Evolutionary conservation across 1,140 invertebrate genomes (phyloP), one percentile per base, ranked within the genome.

Genomic region (Drosophila eugracilis): DNA sequence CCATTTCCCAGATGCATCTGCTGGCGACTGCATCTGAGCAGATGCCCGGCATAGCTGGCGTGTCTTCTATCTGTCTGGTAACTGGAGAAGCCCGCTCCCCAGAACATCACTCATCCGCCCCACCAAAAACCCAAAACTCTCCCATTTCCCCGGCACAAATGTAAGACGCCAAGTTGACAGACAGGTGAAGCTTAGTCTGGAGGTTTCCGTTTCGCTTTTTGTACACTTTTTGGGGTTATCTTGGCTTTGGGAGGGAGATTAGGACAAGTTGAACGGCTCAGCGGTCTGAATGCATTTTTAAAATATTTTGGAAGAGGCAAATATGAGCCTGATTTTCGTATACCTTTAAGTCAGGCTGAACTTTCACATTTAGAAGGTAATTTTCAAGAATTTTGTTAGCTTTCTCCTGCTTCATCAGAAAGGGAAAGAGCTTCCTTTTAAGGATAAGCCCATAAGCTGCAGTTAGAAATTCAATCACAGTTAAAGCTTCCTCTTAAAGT

Each of bases 121-220:
- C 66, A 69, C 72, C 72, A 58, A 63, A 63, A 57, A 42, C 28
- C 34, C 24, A n/a, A 67, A 28, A 34, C 83, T 78, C 2, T 34
- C 37, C 26, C 41, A 30, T 6, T 22, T 26, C 34, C n/a, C 53
- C 45, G 21, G 12, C 28, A 24, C 44, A 62, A 69, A 75, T 45
- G 52, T 75, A 70, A 77, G 77, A 65, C 72, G 69, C 66, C 77
- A 77, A 66, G 67, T 74, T 86, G 81, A 80, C 77, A 70, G 81
- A 86, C 80, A 85, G 76, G 78, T 80, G 80, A 77, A 86, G 77
- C 77, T 71, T 74, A 55, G 55, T 62, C 77, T 74, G 34, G 58
- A 26, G 32, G 36, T 75, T 59, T 42, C 49, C 47, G 26, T 37
- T 59, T 36, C 32, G 42, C 50, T 26, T 32, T 47, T 54, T 41